Base-by-base conservation (phyloP, 1,140 invertebrate species). In the Zaprionus vittiger region DNA sequence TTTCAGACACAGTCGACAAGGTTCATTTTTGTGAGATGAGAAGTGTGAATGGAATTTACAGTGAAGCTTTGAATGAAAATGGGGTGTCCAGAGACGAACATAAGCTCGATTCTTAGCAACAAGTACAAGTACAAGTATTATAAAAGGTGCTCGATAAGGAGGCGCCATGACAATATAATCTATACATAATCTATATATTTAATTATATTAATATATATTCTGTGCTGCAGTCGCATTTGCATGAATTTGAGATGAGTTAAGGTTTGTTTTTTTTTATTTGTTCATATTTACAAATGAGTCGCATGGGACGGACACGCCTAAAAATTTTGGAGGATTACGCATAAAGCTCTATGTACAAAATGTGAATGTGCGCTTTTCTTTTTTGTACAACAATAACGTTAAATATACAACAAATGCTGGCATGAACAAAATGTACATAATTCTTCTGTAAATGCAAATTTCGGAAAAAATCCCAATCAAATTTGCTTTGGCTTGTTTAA, bases 391-490 rank as follows among this genome's bases (percentile, higher is more conserved):
- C 20, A 24, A 52, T 24, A 52, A 52, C 20, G 11, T 1, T 54
- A 54, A 64, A 64, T 37, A 28, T 54, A 54, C 20, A 64, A 56
- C 20, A 54, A 56, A 52, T 52, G 17, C 47, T 52, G 20, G 47
- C 47, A 52, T 22, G 20, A 24, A 56, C 65, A 68, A 83, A 81
- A 73, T 69, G 65, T 78, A 84, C 59, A 81, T 81, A 70, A 54
- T 49, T 49, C 24, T 47, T 74, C 73, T 76, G 73, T 69, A 84
- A 90, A 87, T 87, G 85, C 81, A 87, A 87, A 89, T 87, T 87
- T 87, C 74, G n/a, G 37, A 85, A 85, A 83, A 89, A 67, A 47
- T 57, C 80, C 81, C 80, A 87, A 87, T 89, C 78, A 83, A 86
- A 81, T 71, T 71, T 71, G 17, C 15, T 54, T 26, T 69, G n/a